Evolutionary conservation across 2,797 vertebrate genomes (phyloP).

Genomic region (Todus mexicanus): DNA sequence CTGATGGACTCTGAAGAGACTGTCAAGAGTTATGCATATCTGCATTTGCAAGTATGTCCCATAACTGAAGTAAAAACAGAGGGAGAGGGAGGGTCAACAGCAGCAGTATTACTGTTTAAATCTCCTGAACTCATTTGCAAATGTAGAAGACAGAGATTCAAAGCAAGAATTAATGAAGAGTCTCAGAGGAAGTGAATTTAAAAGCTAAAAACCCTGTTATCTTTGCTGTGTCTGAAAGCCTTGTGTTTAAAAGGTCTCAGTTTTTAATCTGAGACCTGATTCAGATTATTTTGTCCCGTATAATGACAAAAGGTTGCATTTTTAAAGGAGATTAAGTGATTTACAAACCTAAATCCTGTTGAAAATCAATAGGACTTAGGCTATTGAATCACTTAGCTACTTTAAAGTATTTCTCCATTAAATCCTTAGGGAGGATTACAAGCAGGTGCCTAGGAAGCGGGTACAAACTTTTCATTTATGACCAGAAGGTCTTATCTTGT

Average conservation of each 20-base stretch:
- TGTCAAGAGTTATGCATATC: background rate
- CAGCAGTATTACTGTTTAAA: background rate
- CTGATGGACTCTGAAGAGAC: background rate
- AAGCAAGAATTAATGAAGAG: background rate
- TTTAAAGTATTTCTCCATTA: slow-evolving; percentile 36
- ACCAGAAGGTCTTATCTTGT: background rate
- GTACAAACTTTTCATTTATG: slow-evolving; percentile 16
- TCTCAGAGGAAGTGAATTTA: background rate
- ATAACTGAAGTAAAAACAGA: background rate
- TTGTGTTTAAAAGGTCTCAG: background rate
- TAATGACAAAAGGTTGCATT: slow-evolving; percentile 37
- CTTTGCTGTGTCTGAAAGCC: background rate
- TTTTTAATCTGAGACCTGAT: slow-evolving; percentile 23
- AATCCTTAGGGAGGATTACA: slow-evolving; percentile 24
- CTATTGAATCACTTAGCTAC: slow-evolving; percentile 16
- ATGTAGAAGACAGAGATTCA: background rate
- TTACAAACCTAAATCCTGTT: slow-evolving; percentile 46
- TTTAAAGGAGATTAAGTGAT: slow-evolving; percentile 44
- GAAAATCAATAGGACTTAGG: slow-evolving; percentile 41
- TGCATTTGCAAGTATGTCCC: background rate
- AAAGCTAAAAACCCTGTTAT: slow-evolving; percentile 11
- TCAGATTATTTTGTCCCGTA: slow-evolving; percentile 13
- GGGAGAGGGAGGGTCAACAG: background rate
- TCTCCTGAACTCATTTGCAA: background rate
- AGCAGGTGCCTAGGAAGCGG: slow-evolving; percentile 1